phyloP scores from a whole-genome alignment of 2,113 vertebrate genomes.

The Cynocephalus volans region DNA sequence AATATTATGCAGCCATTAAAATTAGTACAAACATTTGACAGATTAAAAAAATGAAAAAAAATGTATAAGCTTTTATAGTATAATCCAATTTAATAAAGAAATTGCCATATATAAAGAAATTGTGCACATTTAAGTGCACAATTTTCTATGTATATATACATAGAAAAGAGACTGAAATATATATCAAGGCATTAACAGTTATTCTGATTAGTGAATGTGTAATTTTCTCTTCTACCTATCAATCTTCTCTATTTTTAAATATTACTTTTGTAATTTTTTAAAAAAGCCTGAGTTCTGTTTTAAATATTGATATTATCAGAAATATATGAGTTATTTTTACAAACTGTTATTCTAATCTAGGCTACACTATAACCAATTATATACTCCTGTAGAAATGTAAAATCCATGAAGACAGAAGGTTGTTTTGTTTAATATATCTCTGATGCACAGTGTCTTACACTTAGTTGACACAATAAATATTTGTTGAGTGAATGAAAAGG shows the following conservation, averaged over 20 bases:
- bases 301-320: neutral
- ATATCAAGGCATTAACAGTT: neutral
- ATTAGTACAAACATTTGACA: neutral
- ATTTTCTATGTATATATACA: neutral
- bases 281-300: slow-evolving; percentile 16
- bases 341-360: slow-evolving; percentile 30
- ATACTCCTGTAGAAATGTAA: slow-evolving; percentile 56
- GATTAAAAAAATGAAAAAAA: neutral
- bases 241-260: slow-evolving; percentile 2
- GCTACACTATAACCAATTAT: neutral
- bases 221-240: neutral
- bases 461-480: slow-evolving; percentile 30
- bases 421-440: neutral
- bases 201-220: neutral
- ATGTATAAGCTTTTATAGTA: slow-evolving; percentile 3
- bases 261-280: neutral
- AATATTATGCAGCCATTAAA: slow-evolving; percentile 33
- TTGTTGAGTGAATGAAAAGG: neutral
- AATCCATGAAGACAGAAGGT: neutral
- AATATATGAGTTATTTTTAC: slow-evolving; percentile 33
- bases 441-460: neutral
- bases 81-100: slow-evolving; percentile 2
- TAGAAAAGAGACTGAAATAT: neutral
- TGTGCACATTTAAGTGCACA: neutral
- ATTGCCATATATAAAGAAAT: neutral